Conservation (phyloP, 35 echinoderm and acorn worm genomes). For the Heliocidaris erythrogramma region DNA sequence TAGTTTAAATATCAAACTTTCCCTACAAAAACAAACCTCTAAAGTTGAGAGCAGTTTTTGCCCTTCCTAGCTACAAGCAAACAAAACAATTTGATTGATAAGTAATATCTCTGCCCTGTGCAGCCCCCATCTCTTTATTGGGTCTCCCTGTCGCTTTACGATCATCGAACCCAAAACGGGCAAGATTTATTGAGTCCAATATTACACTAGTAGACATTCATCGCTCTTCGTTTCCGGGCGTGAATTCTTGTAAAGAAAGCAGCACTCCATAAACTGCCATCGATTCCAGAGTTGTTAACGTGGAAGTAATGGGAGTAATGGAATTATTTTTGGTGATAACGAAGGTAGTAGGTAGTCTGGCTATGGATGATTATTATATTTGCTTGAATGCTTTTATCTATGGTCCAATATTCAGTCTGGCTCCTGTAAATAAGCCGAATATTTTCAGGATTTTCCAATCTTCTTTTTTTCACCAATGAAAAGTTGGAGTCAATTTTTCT, state of each 20-base stretch:
- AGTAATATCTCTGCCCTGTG: not conserved
- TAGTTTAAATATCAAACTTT: not conserved
- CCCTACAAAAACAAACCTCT: not conserved
- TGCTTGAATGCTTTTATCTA: not conserved
- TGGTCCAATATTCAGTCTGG: not conserved
- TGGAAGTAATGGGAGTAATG: constrained; percentile 33
- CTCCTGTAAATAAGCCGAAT: not conserved
- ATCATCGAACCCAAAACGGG: not conserved
- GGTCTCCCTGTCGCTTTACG: not conserved
- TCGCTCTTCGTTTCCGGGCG: not conserved
- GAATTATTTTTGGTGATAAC: constrained; percentile 37
- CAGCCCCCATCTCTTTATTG: not conserved
- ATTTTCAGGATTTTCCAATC: not conserved
- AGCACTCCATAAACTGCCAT: not conserved
- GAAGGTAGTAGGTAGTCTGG: not conserved
- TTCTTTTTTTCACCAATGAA: too few relatives aligned
- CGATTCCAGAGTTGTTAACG: constrained; percentile 21
- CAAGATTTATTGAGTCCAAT: not conserved
- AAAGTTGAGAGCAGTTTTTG: not conserved
- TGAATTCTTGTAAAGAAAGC: not conserved
- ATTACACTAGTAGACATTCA: not conserved
- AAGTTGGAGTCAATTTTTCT: too few relatives aligned
- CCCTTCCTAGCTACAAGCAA: not conserved
- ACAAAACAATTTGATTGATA: not conserved
- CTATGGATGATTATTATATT: not conserved